Conservation (phyloP, 2,113 vertebrate genomes). For the Noctilio leporinus region DNA sequence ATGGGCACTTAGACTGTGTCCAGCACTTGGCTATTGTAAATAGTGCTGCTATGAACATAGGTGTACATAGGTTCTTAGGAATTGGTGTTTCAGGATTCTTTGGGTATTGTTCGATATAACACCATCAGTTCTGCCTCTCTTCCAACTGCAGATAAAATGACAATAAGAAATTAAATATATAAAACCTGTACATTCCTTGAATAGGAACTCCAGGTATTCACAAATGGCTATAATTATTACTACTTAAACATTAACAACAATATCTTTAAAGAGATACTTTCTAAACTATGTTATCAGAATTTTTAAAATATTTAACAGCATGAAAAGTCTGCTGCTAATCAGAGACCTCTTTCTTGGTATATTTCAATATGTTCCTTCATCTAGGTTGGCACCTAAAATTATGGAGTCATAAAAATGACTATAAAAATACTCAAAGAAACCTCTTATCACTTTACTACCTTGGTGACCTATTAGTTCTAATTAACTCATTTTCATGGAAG, state of each 20-base stretch:
- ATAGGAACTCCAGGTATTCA: background rate
- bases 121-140: background rate
- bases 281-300: background rate
- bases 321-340: background rate
- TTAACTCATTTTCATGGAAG: constrained; percentile 78
- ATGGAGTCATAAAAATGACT: constrained; percentile 62
- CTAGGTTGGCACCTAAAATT: constrained; percentile 44
- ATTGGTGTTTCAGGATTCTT: too few species aligned
- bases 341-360: background rate
- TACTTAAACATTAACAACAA: background rate
- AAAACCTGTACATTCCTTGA: background rate
- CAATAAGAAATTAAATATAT: background rate
- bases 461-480: constrained; percentile 61
- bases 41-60: too few species aligned
- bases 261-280: constrained; percentile 2
- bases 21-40: too few species aligned
- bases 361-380: constrained; percentile 11
- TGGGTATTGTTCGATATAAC: background rate
- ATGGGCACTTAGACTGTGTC: too few species aligned
- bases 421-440: constrained; percentile 39
- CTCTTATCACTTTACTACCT: constrained; percentile 45
- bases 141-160: background rate
- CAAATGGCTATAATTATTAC: background rate
- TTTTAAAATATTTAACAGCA: background rate
- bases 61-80: too few species aligned